Conservation (phyloP, 2,888 invertebrate genomes). For the Coelinius sp. region DNA sequence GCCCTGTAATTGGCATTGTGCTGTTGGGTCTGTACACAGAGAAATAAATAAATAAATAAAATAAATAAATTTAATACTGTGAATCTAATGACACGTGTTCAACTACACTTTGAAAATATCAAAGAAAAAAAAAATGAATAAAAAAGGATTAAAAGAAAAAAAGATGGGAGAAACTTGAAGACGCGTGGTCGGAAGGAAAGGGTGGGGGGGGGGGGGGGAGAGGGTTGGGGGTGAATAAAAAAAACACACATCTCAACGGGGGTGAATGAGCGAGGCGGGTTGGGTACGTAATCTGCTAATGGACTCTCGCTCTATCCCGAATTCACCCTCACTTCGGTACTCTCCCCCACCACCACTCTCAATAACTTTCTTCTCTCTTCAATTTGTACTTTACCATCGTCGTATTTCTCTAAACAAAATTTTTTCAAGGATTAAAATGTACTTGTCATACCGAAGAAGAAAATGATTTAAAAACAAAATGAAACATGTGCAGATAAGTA, state of each 20-base stretch:
- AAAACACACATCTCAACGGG: constrained; percentile 36
- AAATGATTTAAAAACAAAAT: background rate
- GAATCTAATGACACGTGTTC: constrained; percentile 13
- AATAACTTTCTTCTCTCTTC: constrained; percentile 50
- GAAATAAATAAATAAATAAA: no score
- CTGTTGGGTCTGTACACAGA: no score
- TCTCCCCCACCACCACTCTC: constrained; percentile 39
- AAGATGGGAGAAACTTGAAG: constrained; percentile 21
- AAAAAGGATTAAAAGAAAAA: constrained; percentile 1
- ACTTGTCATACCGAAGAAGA: background rate
- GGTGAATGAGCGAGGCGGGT: constrained; percentile 64
- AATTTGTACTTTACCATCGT: constrained; percentile 37
- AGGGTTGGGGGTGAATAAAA: background rate
- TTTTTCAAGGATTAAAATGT: constrained; percentile 18
- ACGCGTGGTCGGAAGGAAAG: constrained; percentile 5
- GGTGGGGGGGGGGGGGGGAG: background rate
- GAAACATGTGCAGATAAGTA: background rate
- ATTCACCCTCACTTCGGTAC: constrained; percentile 48
- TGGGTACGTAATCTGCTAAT: constrained; percentile 71
- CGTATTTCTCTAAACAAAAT: constrained; percentile 21
- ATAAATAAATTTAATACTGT: no score
- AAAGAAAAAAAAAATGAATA: background rate
- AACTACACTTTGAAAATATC: background rate
- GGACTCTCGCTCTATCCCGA: constrained; percentile 60
- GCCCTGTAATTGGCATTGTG: no score